These are phyloP conservation scores for Penelope pileata DNA, from an alignment of 2,113 vertebrate genomes.

Conservation along the genomic window DNA sequence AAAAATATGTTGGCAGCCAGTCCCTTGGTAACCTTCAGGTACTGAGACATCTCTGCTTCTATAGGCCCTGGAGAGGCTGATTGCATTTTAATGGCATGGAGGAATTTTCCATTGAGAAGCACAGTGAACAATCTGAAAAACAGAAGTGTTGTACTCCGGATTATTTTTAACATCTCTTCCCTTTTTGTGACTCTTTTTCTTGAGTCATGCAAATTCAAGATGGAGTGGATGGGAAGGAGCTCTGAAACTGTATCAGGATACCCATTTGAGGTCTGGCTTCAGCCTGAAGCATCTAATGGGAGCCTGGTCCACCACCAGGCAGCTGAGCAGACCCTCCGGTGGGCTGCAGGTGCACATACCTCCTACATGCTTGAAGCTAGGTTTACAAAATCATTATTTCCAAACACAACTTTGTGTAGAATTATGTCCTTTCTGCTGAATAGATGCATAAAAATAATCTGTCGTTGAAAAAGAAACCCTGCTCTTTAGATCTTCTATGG, in stretches of 20 bases:
- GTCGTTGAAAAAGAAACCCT: background rate
- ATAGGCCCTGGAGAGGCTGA: background rate
- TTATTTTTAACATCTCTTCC: background rate
- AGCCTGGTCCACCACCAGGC: background rate
- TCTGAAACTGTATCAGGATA: background rate
- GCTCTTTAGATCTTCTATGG: background rate
- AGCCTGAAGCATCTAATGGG: background rate
- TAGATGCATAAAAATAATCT: background rate
- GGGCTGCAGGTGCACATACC: background rate
- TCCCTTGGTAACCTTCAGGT: background rate
- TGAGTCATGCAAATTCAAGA: background rate
- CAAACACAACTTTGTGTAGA: background rate
- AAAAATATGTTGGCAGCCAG: background rate
- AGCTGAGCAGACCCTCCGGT: background rate
- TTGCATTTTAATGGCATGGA: background rate
- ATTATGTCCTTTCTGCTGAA: background rate
- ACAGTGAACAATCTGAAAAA: background rate
- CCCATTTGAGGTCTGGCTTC: background rate
- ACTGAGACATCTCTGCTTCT: background rate
- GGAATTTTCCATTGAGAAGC: background rate
- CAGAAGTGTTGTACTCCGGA: background rate
- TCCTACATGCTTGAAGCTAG: background rate
- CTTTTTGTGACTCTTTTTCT: background rate
- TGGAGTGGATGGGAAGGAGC: background rate
- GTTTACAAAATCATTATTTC: background rate